A percentile compares a stretch with the other conserved stretches of the same genome.
Conservation (phyloP, 2,113 vertebrate species). For the Proterorhinus semilunaris region DNA sequence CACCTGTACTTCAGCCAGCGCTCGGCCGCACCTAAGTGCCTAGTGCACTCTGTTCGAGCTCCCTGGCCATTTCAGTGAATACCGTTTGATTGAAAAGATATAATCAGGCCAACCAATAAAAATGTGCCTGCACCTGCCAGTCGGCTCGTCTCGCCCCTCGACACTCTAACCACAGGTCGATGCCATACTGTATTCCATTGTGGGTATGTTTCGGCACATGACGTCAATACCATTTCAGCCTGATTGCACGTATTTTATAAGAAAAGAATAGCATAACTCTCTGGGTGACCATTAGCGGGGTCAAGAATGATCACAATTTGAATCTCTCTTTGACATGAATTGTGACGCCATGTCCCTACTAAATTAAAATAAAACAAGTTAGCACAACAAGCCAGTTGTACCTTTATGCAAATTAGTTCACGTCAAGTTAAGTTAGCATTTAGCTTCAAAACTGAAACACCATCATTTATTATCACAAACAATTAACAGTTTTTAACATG, state of each 20-base stretch:
- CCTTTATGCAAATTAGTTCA: too few species aligned
- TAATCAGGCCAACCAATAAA: slow-evolving; percentile 27
- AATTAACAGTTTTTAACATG: too few species aligned
- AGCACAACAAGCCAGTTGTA: too few species aligned
- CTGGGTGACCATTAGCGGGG: too few species aligned
- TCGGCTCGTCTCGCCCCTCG: not conserved
- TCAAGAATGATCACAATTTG: too few species aligned
- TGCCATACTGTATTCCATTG: not conserved
- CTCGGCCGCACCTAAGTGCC: not conserved
- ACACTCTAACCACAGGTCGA: not conserved
- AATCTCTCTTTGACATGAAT: too few species aligned
- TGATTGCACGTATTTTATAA: not conserved
- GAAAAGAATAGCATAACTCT: too few species aligned
- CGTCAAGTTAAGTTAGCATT: too few species aligned
- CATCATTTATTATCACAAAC: too few species aligned
- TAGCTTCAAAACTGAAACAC: too few species aligned
- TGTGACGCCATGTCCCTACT: too few species aligned
- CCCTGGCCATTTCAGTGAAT: slow-evolving; percentile 25
- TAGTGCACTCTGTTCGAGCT: not conserved
- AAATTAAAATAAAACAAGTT: too few species aligned
- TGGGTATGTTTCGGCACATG: not conserved
- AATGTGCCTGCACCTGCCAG: slow-evolving; percentile 30
- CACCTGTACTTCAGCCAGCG: not conserved
- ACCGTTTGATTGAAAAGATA: slow-evolving; percentile 42
- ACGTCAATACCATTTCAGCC: not conserved